phyloP scores from a whole-genome alignment of 2,888 invertebrate genomes.

The Myopa testacea region DNA sequence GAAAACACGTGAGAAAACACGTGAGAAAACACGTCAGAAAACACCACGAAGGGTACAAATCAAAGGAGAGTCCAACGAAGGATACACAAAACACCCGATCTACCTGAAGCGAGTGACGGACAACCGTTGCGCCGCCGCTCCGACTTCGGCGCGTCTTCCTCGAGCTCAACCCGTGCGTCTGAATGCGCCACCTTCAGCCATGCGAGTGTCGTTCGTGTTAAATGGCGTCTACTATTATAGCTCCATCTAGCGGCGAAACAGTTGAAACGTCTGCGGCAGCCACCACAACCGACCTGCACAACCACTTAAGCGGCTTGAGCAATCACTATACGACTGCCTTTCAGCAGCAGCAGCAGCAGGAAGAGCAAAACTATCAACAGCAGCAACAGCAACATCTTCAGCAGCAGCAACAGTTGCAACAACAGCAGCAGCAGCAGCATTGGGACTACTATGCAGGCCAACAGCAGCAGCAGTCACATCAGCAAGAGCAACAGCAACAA shows the following conservation, averaged over 20 bases:
- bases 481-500: constrained; percentile 47
- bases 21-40: constrained; percentile 38
- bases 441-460: constrained; percentile 66
- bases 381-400: constrained; percentile 50
- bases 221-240: constrained; percentile 69
- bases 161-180: background rate
- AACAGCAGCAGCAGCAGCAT: constrained; percentile 57
- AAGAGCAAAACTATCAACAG: constrained; percentile 52
- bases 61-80: constrained; percentile 44
- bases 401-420: constrained; percentile 48
- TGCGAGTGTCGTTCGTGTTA: constrained; percentile 59
- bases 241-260: constrained; percentile 65
- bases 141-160: background rate
- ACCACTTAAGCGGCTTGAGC: constrained; percentile 59
- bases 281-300: constrained; percentile 57
- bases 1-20: constrained; percentile 29
- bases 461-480: constrained; percentile 52
- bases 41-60: constrained; percentile 45
- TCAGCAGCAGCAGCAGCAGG: constrained; percentile 52
- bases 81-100: constrained; percentile 42
- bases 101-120: background rate
- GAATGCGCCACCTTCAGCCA: constrained; percentile 55
- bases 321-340: constrained; percentile 60
- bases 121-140: background rate
- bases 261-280: constrained; percentile 59